Base-by-base conservation (phyloP, 2,113 vertebrate genomes). In the Motacilla tschutschensis region DNA sequence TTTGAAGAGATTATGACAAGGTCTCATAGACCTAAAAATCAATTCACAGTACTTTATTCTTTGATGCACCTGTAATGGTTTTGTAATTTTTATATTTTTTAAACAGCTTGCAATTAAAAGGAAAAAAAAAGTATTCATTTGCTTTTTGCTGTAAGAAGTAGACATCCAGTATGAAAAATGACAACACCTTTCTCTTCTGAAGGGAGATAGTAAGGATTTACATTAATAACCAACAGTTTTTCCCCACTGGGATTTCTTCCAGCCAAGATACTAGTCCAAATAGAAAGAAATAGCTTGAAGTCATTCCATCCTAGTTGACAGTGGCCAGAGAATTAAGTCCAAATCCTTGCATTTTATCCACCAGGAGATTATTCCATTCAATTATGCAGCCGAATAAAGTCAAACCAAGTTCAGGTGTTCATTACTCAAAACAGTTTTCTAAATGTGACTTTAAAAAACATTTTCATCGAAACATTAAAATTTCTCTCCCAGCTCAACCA, bases 171-270 rank as follows among this genome's bases (percentile, higher is more conserved):
- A 44, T 79, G 47, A 76, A 86, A 89, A 83, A 65, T 48, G 11
- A 29, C 51, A 88, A 12, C 72, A 84, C 60, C 44, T 86, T 90
- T 90, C 69, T 87, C 63, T 93, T 90, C 67, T 85, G 44, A 88
- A 87, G 38, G 46, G 41, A 77, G 79, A 64, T 85, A 59, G 50
- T 82, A 76, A 91, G 79, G 71, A 93, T 87, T 92, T 94, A 53
- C 71, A 60, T 93, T 91, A 86, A 91, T 79, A 86, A 77, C 16
- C 72, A 88, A 63, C 16, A 20, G 29, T 89, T 77, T 55, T 79
- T 91, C 41, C 58, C 79, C 35, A 43, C 26, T 54, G 64, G 48
- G 26, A 80, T 88, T 92, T 91, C 40, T 80, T 91, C 47, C 81
- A 71, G 35, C 35, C 71, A 71, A 76, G 53, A 83, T 48, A 38